Evolutionary conservation across 2,888 invertebrate species (phyloP), one percentile per base, ranked within the genome.

Genomic region (Lasius fuliginosus): DNA sequence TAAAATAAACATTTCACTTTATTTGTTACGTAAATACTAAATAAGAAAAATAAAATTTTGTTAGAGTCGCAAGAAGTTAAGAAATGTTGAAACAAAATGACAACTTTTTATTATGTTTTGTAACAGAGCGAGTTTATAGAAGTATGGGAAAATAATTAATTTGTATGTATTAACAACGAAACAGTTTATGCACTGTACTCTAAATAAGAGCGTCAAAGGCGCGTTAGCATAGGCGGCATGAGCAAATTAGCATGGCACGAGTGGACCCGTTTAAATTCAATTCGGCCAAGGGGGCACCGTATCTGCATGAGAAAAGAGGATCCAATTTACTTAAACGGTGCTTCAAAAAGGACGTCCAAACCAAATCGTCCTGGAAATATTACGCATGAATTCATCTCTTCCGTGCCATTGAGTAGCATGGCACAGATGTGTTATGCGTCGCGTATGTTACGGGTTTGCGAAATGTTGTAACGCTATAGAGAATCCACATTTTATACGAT

Each of bases 301-400:
- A 87, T 89, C 49, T 84, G 74, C 87, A 89, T 89, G 68, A 86
- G 74, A 88, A 89, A 85, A 83, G 83, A 84, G 75, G 71, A 69
- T 15, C 68, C 77, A 84, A 82, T 87, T 84, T 79, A 83, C 56
- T 42, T 53, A 65, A 82, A 84, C 67, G 82, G 69, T 68, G 71
- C 76, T 88, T 83, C 46, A 75, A 67, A 86, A 81, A 62, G 74
- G 58, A 56, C 69, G 33, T 65, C 58, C 77, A 71, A 73, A 81
- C 36, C 68, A 73, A 73, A 69, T 67, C 77, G 71, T 12, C 56
- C 68, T 65, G 33, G 81, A 85, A 77, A 83, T 67, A 75, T 74
- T 75, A 83, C 64, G 58, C 82, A 67, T 82, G 74, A 85, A 83
- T 85, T 83, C 74, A 36, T 75, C 64, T 69, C 64, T 84, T 69